Evolutionary conservation across 1,140 invertebrate genomes (phyloP), one percentile per base, ranked within the genome.

Genomic region (Coenobita brevimanus): DNA sequence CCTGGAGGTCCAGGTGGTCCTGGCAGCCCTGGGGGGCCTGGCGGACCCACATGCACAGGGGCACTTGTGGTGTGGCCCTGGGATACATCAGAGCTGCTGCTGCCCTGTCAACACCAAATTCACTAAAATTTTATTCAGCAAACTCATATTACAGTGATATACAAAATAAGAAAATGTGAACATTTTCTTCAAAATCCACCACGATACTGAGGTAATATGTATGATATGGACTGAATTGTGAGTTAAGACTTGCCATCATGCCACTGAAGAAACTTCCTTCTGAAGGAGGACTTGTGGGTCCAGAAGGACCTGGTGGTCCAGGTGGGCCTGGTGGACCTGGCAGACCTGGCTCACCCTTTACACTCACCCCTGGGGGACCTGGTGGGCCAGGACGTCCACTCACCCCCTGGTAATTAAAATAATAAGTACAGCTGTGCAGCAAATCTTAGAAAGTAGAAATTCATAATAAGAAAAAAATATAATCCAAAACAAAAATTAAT

Each of bases 301-400:
- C 71, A 27, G 82, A 71, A 1, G 71, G 83, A 13, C 88, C 89
- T 73, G 91, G 88, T 1, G 89, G 88, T 64, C 91, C 91, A 73
- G 90, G 82, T 15, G 36, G 33, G 13, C 75, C 75, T 78, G 13
- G 33, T 10, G 33, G 8, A 1, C 75, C 75, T 71, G n/a, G 27
- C 2, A 27, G 15, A 33, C 67, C 67, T 21, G 17, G 36, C 17
- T 64, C 82, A 10, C 71, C 71, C 50, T 84, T 76, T 1, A 38
- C 4, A 8, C 69, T 50, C 24, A 54, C 21, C 41, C 84, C 84
- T 0, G 75, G 75, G 15, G 84, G 62, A n/a, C 84, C 84, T 38
- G 57, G 84, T 50, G 91, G 90, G 30, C 76, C 75, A 4, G 76
- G 43, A 17, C 57, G 64, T 13, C 84, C 75, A 33, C 21, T 41